phyloP scores from a whole-genome alignment of 2,797 vertebrate species.

The Zalophus californianus region DNA sequence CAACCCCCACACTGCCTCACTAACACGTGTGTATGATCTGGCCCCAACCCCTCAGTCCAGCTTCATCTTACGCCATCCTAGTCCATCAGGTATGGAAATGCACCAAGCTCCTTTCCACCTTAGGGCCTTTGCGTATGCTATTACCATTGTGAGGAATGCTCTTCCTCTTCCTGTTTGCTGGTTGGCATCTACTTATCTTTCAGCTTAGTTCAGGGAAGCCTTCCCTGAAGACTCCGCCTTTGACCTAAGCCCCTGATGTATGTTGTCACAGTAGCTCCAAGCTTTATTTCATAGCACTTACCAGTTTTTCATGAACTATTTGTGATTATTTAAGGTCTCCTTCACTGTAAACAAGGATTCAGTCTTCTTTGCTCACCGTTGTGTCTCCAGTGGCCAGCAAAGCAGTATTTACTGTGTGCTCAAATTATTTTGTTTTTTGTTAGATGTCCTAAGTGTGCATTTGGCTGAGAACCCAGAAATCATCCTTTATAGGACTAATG shows the following conservation, averaged over 20 bases:
- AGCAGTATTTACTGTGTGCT: background rate
- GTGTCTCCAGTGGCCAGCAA: background rate
- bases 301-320: background rate
- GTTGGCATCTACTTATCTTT: background rate
- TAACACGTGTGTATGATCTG: background rate
- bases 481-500: background rate
- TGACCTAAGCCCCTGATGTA: background rate
- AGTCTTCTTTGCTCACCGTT: background rate
- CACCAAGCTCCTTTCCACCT: background rate
- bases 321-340: background rate
- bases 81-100: background rate
- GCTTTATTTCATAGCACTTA: background rate
- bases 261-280: background rate
- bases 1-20: background rate
- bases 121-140: constrained; percentile 53
- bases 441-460: background rate
- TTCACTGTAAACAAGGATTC: background rate
- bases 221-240: background rate
- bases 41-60: background rate
- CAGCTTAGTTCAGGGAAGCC: background rate
- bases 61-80: constrained; percentile 42
- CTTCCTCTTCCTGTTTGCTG: constrained; percentile 53
- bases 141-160: constrained; percentile 31
- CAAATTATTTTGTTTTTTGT: background rate
- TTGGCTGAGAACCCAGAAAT: background rate